phyloP scores from a whole-genome alignment of 2,797 vertebrate genomes.

The Galaxias olidus region DNA sequence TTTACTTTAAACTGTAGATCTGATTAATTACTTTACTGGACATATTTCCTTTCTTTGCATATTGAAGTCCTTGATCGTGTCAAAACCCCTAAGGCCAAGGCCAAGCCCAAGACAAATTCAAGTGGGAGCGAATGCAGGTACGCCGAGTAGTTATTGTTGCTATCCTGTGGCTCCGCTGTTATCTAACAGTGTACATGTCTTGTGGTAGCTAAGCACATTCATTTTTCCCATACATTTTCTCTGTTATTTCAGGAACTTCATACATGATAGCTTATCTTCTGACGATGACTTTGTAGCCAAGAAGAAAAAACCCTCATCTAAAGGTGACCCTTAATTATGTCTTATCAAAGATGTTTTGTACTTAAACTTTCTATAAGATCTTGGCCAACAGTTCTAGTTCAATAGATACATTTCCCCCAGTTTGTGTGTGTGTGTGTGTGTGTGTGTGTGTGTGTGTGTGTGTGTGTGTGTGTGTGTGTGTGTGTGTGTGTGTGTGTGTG shows the following conservation, averaged over 20 bases:
- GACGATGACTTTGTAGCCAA: slow-evolving; percentile 73
- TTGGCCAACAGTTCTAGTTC: no score
- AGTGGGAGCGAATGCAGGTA: slow-evolving; percentile 64
- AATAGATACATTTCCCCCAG: no score
- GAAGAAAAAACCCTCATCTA: slow-evolving; percentile 54
- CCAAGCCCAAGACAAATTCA: slow-evolving; percentile 32
- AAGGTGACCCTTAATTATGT: slow-evolving; percentile 54
- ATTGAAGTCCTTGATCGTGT: slow-evolving; percentile 71
- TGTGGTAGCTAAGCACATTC: neutral
- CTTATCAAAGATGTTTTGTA: neutral
- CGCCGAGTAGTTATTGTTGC: slow-evolving; percentile 22
- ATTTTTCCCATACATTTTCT: slow-evolving; percentile 10
- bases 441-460: no score
- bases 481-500: no score
- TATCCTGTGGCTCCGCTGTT: no score
- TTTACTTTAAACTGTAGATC: neutral
- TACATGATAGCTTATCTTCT: slow-evolving; percentile 68
- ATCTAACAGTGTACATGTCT: neutral
- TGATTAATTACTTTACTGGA: neutral
- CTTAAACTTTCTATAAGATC: neutral
- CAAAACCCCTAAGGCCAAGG: slow-evolving; percentile 69
- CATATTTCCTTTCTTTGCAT: slow-evolving; percentile 5
- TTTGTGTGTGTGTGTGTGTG: no score
- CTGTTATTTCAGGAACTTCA: slow-evolving; percentile 70
- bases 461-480: no score